These are phyloP conservation scores for Nothobranchius furzeri DNA, from an alignment of 2,113 vertebrate genomes.

Conservation along the genomic window DNA sequence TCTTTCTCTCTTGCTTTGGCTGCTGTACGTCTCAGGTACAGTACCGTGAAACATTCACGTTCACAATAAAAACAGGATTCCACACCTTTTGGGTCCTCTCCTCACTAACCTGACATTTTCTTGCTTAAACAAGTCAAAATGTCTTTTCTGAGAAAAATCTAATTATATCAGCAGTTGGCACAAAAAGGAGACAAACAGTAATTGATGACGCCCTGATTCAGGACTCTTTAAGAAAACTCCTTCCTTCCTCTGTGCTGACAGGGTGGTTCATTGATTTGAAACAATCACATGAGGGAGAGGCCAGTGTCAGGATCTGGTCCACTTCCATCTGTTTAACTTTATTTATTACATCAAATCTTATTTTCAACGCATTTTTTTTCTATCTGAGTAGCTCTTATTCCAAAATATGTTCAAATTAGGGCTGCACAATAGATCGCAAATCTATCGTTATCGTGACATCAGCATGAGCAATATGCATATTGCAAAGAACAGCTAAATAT, in stretches of 20 bases:
- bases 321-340: no score
- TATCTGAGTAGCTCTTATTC: no score
- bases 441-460: no score
- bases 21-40: neutral
- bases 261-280: conserved; percentile 28
- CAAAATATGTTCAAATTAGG: no score
- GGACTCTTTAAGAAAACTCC: conserved; percentile 29
- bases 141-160: neutral
- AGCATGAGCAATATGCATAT: no score
- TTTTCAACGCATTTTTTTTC: no score
- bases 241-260: conserved; percentile 34
- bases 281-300: conserved; percentile 7
- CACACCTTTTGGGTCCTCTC: neutral
- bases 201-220: conserved; percentile 25
- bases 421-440: no score
- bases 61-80: neutral
- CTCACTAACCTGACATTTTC: neutral
- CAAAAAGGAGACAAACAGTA: conserved; percentile 7
- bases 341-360: no score
- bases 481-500: no score
- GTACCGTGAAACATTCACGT: no score
- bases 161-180: conserved; percentile 40
- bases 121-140: neutral
- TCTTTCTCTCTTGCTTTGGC: neutral
- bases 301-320: neutral